These are phyloP conservation scores for Candidula unifasciata DNA, from an alignment of 2,888 invertebrate species.

Conservation along the genomic window DNA sequence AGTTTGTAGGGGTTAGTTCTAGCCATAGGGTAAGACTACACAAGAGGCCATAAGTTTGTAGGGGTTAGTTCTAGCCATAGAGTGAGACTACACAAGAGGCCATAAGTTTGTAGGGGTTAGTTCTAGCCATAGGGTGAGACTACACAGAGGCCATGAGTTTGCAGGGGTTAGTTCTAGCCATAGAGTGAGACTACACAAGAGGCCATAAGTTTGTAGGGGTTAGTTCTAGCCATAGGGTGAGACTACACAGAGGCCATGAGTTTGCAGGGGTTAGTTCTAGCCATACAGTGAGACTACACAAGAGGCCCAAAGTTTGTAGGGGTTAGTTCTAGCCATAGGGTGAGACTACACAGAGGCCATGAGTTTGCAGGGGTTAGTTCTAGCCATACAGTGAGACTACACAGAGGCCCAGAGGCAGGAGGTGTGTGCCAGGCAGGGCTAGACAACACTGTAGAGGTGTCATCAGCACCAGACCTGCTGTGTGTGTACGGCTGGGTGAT, in stretches of 20 bases:
- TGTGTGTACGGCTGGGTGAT: conserved; percentile 59
- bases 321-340: conserved; percentile 41
- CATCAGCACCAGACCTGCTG: conserved; percentile 54
- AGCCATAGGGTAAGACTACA: conserved; percentile 15
- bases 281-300: conserved; percentile 15
- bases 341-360: too few species aligned
- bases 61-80: conserved; percentile 17
- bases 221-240: conserved; percentile 18
- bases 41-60: neutral
- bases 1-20: neutral
- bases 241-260: neutral
- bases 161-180: conserved; percentile 27
- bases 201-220: too few species aligned
- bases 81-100: neutral
- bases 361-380: neutral
- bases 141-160: neutral
- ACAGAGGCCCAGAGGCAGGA: neutral
- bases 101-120: neutral
- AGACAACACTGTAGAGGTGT: conserved; percentile 39
- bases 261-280: neutral
- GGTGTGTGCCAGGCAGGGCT: conserved; percentile 39
- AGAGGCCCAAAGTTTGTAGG: neutral
- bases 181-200: conserved; percentile 41
- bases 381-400: conserved; percentile 18
- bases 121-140: conserved; percentile 12